phyloP scores from a whole-genome alignment of 1,140 invertebrate genomes.

The Drosophila pandora region DNA sequence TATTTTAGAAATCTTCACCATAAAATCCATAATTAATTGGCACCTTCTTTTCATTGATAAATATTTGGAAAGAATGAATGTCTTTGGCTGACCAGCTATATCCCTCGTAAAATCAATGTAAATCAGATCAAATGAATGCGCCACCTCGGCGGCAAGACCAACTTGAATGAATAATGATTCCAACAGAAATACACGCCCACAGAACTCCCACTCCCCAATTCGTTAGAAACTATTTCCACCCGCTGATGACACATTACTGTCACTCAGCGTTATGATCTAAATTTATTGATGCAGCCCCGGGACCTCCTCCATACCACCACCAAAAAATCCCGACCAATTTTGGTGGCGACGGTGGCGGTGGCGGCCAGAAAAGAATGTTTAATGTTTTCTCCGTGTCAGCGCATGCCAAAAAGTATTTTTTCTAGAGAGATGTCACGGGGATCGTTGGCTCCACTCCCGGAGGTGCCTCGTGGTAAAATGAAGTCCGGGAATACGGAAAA shows the following conservation, averaged over 20 bases:
- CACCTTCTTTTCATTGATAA: not conserved
- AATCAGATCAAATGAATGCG: slow-evolving; percentile 46
- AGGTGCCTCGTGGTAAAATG: slow-evolving; percentile 3
- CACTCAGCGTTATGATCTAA: slow-evolving; percentile 75
- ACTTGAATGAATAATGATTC: slow-evolving; percentile 18
- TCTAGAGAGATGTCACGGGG: slow-evolving; percentile 61
- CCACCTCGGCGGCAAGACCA: slow-evolving; percentile 27
- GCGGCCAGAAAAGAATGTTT: slow-evolving; percentile 51
- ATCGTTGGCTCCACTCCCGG: slow-evolving; percentile 19
- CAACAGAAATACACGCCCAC: slow-evolving; percentile 35
- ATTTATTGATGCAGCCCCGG: slow-evolving; percentile 69
- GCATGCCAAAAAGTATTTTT: slow-evolving; percentile 70
- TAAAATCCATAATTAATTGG: not conserved
- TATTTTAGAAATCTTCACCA: no score
- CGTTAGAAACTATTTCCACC: slow-evolving; percentile 71
- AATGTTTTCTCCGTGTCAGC: slow-evolving; percentile 62
- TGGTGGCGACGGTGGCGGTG: not conserved
- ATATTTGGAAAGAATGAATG: slow-evolving; percentile 22
- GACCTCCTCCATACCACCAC: not conserved
- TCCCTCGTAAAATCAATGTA: slow-evolving; percentile 15
- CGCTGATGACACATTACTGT: slow-evolving; percentile 78
- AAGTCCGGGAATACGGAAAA: slow-evolving; percentile 16
- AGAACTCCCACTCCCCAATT: slow-evolving; percentile 36
- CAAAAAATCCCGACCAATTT: slow-evolving; percentile 1
- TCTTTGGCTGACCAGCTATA: slow-evolving; percentile 11